Base-by-base conservation (phyloP, 1,140 invertebrate species). In the Sinella curviseta region DNA sequence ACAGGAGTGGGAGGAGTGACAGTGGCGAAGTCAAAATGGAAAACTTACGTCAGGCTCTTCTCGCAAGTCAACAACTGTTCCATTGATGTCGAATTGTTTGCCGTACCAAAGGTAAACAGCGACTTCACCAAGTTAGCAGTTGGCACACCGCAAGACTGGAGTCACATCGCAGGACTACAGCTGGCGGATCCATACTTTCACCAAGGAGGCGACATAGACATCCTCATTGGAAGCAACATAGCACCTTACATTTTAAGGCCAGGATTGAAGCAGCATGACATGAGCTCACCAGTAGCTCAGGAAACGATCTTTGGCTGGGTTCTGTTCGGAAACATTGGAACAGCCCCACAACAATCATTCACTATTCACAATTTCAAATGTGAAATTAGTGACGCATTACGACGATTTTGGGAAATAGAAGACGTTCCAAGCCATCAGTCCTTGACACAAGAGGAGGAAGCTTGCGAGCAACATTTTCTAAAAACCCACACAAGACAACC, bases 391-490 rank as follows among this genome's bases (percentile, higher is more conserved):
- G 28, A 70, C 4, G 8, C 24, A 14, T 8, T 70, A 16, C 26
- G 31, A 33, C 65, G 65, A 3, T 75, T 75, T 48, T 75, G 74
- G 74, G 74, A 75, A 48, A 14, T 75, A 30, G 74, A 75, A 30
- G 36, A 75, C 8, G 24, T 54, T 48, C 34, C 74, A n/a, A 20
- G 8, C 1, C 14, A 30, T n/a, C 8, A 30, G 4, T 17, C 28
- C 3, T 24, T 75, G 1, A 24, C 74, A n/a, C 3, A 4, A n/a
- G 74, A 75, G 24, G 74, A 75, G 28, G 3, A 3, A 8, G 26
- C 20, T 17, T 36, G 35, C 20, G 74, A 39, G 24, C 8, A 16
- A 17, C 74, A 75, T 54, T 75, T 75, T 24, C 1, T 12, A 3
- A 4, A 16, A 4, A 75, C 74, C 3, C 39, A 75, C 26, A 4